Conservation (phyloP, 2,888 invertebrate species). For the Frankliniella intonsa region DNA sequence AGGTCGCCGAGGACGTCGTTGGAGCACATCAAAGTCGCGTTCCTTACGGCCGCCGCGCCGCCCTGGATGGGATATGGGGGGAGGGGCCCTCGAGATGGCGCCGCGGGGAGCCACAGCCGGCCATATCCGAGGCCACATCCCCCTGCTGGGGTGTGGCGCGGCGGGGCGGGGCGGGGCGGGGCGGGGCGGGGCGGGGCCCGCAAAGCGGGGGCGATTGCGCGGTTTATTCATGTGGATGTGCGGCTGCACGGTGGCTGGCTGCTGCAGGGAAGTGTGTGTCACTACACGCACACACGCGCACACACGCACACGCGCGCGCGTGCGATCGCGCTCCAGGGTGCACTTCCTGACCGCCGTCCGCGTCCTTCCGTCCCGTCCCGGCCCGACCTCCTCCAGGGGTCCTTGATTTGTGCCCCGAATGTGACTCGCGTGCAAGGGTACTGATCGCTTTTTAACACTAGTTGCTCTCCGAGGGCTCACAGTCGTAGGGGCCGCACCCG, state of each 20-base stretch:
- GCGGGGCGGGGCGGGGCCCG: not conserved
- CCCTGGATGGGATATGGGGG: not conserved
- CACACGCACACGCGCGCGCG: not conserved
- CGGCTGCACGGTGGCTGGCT: not conserved
- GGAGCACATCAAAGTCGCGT: slow-evolving; percentile 18
- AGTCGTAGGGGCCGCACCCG: not conserved
- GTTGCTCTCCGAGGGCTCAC: slow-evolving; percentile 2
- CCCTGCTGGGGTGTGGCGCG: not conserved
- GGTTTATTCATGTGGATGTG: slow-evolving; percentile 19
- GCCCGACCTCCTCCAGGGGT: not conserved
- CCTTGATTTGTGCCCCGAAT: slow-evolving; percentile 10
- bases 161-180: not conserved
- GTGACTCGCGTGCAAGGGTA: not conserved
- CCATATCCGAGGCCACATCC: no score
- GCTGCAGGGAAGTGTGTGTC: not conserved
- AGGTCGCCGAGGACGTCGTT: slow-evolving; percentile 24
- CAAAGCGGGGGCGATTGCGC: not conserved
- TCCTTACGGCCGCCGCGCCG: not conserved
- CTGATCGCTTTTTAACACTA: slow-evolving; percentile 21
- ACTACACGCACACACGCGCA: not conserved
- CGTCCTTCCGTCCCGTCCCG: not conserved
- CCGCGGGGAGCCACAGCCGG: slow-evolving; percentile 9
- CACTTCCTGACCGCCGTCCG: slow-evolving; percentile 1
- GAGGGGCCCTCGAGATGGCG: not conserved
- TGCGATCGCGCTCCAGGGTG: slow-evolving; percentile 19